Base-by-base conservation (phyloP, 2,113 vertebrate species). In the Thunnus maccoyii region DNA sequence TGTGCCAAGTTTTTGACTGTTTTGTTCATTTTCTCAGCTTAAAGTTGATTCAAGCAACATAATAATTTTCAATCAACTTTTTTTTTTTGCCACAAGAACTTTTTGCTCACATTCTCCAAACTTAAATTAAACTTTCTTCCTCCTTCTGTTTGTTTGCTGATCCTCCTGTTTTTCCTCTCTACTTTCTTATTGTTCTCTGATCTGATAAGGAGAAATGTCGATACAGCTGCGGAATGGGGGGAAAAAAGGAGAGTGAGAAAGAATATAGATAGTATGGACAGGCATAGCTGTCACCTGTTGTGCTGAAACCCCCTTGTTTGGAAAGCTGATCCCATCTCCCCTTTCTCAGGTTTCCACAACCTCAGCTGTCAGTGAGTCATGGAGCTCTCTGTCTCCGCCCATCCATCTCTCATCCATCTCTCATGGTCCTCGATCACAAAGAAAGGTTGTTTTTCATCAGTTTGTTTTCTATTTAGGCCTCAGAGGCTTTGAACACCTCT, bases 261-360 rank as follows among this genome's bases (percentile, higher is more conserved):
- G 32, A 30, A 41, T 41, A 47, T 48, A 63, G 61, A 65, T 36
- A 64, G 51, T 47, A 30, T 74, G 58, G 47, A 17, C 32, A 63
- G 67, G 18, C 82, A n/a, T 56, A 7, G 55, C 86, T 10, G 25
- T 90, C 89, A 92, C 92, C 91, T 89, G 89, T 84, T 87, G 83
- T 62, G 41, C 85, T 64, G 22, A 76, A 82, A 75, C 57, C 74
- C 58, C 80, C 76, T 75, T 67, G 85, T 90, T 90, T 75, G 68
- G 88, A 73, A 84, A 88, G 74, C 74, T 47, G 80, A 89, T 73
- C 72, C 64, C 51, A 11, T 83, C 88, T 84, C 51, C 25, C 5
- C 0, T 80, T 84, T 72, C 88, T 92, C 84, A 14, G 63, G 74
- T 90, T 91, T 90, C 90, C 68, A 61, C 87, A 81, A 46, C 78